Percentiles rank a stretch among this genome's conserved stretches.
These are phyloP conservation scores for Heliconius charithonia DNA, from an alignment of 2,888 invertebrate genomes.

Conservation along the genomic window DNA sequence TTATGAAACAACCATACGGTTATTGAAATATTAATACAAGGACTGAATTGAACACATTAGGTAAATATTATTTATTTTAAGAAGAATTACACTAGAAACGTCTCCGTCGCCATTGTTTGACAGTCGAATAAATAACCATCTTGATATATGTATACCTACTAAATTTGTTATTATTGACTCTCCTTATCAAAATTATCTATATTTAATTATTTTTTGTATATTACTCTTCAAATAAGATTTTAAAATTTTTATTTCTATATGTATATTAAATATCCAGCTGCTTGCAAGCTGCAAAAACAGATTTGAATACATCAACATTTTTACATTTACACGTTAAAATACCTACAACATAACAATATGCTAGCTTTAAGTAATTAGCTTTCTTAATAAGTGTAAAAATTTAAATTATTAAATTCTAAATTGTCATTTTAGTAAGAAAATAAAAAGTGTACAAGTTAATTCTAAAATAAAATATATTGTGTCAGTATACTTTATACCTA, in stretches of 20 bases:
- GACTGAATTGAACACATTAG: slow-evolving; percentile 77
- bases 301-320: slow-evolving; percentile 22
- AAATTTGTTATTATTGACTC: slow-evolving; percentile 58
- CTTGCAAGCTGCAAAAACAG: slow-evolving; percentile 19
- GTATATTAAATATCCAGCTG: slow-evolving; percentile 26
- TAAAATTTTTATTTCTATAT: slow-evolving; percentile 9
- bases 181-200: slow-evolving; percentile 47
- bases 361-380: background rate
- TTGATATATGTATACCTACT: slow-evolving; percentile 54
- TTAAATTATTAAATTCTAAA: background rate
- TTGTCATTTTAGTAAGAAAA: slow-evolving; percentile 19
- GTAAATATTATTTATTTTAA: slow-evolving; percentile 68
- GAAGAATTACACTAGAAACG: slow-evolving; percentile 62
- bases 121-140: slow-evolving; percentile 60
- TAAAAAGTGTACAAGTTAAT: slow-evolving; percentile 18
- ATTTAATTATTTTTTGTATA: slow-evolving; percentile 7
- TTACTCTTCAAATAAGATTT: slow-evolving; percentile 8
- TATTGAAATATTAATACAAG: slow-evolving; percentile 77
- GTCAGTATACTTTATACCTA: slow-evolving; percentile 31
- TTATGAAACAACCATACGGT: slow-evolving; percentile 77
- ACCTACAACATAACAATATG: background rate
- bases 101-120: slow-evolving; percentile 82
- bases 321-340: background rate
- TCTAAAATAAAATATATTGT: slow-evolving; percentile 15
- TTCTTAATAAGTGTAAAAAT: background rate